Conservation (phyloP, 37 sponge, comb jelly and placozoan species). For the Crambe crambe region DNA sequence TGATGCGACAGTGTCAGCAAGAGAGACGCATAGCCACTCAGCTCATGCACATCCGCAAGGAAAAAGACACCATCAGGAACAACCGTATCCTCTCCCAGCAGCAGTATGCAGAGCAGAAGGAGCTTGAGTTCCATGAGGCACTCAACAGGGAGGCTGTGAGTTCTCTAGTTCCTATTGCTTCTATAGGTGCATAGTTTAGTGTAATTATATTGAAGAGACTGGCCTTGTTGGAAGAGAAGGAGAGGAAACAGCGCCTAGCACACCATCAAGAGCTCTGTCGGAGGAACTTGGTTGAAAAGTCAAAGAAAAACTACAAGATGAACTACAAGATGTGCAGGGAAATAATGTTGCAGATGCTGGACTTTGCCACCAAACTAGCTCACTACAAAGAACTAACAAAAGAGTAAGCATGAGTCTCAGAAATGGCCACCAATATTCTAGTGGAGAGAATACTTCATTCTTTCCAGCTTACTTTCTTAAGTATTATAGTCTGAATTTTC, state of each 20-base stretch:
- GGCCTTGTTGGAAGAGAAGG: slow-evolving; percentile 40
- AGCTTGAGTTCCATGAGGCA: slow-evolving; percentile 78
- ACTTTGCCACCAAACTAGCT: slow-evolving; percentile 67
- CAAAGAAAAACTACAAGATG: slow-evolving; percentile 56
- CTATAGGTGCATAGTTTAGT: neutral
- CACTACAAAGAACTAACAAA: slow-evolving; percentile 81
- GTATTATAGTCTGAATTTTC: neutral
- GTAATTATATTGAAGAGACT: slow-evolving; percentile 19
- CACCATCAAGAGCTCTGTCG: slow-evolving; percentile 47
- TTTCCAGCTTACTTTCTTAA: neutral
- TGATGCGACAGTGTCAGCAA: slow-evolving; percentile 91
- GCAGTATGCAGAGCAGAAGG: slow-evolving; percentile 84
- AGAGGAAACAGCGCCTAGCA: slow-evolving; percentile 42
- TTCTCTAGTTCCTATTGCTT: neutral
- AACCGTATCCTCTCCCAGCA: slow-evolving; percentile 72
- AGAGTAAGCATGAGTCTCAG: slow-evolving; percentile 19
- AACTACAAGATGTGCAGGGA: slow-evolving; percentile 50
- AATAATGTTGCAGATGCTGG: slow-evolving; percentile 74
- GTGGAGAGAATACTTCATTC: too few relatives aligned
- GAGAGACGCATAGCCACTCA: slow-evolving; percentile 92
- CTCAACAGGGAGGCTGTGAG: slow-evolving; percentile 83
- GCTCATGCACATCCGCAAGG: slow-evolving; percentile 87
- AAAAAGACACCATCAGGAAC: slow-evolving; percentile 85
- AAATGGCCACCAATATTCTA: neutral
- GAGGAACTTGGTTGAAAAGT: slow-evolving; percentile 38